These are phyloP conservation scores for Myathropa florea DNA, from an alignment of 2,888 invertebrate species.

Conservation along the genomic window DNA sequence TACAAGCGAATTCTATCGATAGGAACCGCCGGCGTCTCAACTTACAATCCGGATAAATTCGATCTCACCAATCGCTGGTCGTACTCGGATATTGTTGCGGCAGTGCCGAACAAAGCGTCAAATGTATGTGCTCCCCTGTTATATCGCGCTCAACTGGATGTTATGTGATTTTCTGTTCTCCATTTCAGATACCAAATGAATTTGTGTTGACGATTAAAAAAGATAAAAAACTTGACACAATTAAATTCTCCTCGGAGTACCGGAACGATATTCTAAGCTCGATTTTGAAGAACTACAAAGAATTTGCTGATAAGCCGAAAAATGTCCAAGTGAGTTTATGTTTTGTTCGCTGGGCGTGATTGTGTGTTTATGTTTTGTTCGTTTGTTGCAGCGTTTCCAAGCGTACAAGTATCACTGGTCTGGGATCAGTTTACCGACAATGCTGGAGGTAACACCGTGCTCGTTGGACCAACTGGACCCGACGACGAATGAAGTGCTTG, in stretches of 20 bases:
- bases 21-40: conserved; percentile 96
- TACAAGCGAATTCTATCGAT: conserved; percentile 98
- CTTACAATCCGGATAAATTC: conserved; percentile 95
- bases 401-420: conserved; percentile 99
- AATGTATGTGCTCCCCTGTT: conserved; percentile 76
- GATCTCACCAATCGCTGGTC: conserved; percentile 97
- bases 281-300: conserved; percentile 90
- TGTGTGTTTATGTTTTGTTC: conserved; percentile 29
- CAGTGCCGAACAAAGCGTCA: conserved; percentile 84
- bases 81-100: conserved; percentile 89
- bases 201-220: conserved; percentile 93
- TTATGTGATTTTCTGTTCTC: not conserved
- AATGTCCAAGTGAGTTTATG: conserved; percentile 86
- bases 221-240: conserved; percentile 94
- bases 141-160: conserved; percentile 45
- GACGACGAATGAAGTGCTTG: conserved; percentile 89
- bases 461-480: conserved; percentile 96
- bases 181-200: conserved; percentile 83
- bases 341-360: not conserved
- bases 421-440: conserved; percentile 92
- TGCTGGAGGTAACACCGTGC: conserved; percentile 95
- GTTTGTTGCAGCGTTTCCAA: conserved; percentile 86
- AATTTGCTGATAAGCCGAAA: conserved; percentile 90
- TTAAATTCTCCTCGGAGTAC: conserved; percentile 98
- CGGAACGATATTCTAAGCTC: conserved; percentile 95